These are phyloP conservation scores for Mythimna loreyi DNA, from an alignment of 2,888 invertebrate genomes.

Conservation along the genomic window DNA sequence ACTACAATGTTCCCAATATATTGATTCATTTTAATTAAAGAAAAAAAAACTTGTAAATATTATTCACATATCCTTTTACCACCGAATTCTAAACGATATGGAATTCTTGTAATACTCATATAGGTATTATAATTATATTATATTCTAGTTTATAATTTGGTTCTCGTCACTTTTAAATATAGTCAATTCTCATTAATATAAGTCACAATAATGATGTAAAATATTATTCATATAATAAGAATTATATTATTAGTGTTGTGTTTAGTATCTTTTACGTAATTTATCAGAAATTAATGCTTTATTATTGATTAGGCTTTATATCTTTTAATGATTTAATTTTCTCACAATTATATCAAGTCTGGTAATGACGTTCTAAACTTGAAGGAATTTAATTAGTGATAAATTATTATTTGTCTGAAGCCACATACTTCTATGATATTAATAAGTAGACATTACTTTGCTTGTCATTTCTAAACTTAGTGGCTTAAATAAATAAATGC, in stretches of 20 bases:
- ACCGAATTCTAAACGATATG: constrained; percentile 80
- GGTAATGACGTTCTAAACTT: not conserved
- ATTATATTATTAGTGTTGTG: constrained; percentile 64
- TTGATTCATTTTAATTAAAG: constrained; percentile 20
- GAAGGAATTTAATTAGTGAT: constrained; percentile 10
- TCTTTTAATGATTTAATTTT: constrained; percentile 16
- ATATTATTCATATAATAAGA: constrained; percentile 57
- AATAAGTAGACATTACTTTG: not conserved
- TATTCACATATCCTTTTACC: constrained; percentile 81
- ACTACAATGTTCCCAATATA: constrained; percentile 2
- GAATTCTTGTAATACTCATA: constrained; percentile 83
- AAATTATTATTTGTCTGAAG: not conserved
- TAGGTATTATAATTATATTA: constrained; percentile 58
- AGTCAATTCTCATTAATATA: constrained; percentile 80
- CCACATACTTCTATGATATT: not conserved
- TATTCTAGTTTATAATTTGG: constrained; percentile 69
- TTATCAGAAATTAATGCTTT: constrained; percentile 53
- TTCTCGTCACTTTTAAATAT: constrained; percentile 84
- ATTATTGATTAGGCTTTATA: constrained; percentile 51
- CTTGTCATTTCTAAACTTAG: not conserved
- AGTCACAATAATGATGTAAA: constrained; percentile 71
- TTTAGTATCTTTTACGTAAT: constrained; percentile 54
- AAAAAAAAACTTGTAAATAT: constrained; percentile 60
- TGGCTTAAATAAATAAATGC: not conserved
- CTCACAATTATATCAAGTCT: constrained; percentile 14